These are phyloP conservation scores for Paramacrobiotus metropolitanus DNA, from an alignment of 1,140 invertebrate species.

Conservation along the genomic window DNA sequence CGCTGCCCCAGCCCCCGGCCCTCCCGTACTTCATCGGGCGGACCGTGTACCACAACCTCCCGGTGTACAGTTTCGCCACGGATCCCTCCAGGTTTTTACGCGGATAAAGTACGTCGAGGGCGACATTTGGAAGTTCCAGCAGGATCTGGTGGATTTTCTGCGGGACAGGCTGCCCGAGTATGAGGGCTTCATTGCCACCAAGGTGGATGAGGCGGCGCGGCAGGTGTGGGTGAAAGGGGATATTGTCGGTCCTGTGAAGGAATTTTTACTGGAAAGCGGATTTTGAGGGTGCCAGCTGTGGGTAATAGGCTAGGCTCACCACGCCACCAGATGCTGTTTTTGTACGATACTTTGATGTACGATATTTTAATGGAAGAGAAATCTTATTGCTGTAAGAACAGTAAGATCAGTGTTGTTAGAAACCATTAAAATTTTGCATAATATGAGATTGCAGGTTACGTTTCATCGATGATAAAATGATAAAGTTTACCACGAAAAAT, in stretches of 20 bases:
- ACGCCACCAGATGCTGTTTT: too few species aligned
- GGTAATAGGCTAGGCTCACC: too few species aligned
- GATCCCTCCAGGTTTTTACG: not conserved
- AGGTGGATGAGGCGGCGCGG: not conserved
- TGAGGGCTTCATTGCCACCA: not conserved
- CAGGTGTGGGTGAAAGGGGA: conserved; percentile 1
- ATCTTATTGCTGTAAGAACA: too few species aligned
- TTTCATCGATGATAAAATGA: too few species aligned
- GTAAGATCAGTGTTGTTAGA: too few species aligned
- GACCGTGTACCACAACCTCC: not conserved
- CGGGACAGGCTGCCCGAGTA: not conserved
- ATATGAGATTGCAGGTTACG: too few species aligned
- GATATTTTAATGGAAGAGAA: too few species aligned
- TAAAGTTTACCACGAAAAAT: too few species aligned
- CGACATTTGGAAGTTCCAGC: not conserved
- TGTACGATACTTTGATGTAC: too few species aligned
- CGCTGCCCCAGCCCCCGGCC: not conserved
- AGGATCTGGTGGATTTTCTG: not conserved
- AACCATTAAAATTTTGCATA: too few species aligned
- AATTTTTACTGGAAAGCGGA: not conserved
- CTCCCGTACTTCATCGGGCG: not conserved
- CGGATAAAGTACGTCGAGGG: not conserved
- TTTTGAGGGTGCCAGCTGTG: too few species aligned
- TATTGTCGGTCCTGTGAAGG: not conserved
- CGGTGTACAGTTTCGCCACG: not conserved